A percentile compares a stretch with the other conserved stretches of the same genome.
phyloP scores from a whole-genome alignment of 2,113 vertebrate species.

The Shinisaurus crocodilurus region DNA sequence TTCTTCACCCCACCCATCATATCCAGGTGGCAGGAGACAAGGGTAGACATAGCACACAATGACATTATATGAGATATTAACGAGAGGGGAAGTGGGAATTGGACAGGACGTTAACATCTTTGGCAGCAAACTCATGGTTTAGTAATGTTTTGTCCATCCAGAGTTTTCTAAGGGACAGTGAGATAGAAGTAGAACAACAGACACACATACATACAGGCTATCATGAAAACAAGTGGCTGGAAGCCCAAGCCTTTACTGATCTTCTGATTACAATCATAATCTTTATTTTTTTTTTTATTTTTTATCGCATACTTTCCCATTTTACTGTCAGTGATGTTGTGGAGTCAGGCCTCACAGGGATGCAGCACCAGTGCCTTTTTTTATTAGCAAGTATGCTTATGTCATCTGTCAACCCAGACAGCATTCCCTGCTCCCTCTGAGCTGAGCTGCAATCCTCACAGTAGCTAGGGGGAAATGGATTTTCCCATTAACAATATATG shows the following conservation, averaged over 20 bases:
- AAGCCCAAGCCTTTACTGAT: background rate
- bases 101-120: background rate
- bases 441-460: too few relatives aligned
- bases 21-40: background rate
- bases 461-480: too few relatives aligned
- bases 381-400: too few relatives aligned
- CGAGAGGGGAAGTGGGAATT: background rate
- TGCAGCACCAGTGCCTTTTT: too few relatives aligned
- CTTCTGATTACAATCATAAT: background rate
- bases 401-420: too few relatives aligned
- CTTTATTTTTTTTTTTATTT: too few relatives aligned
- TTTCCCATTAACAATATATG: too few relatives aligned
- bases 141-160: background rate
- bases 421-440: too few relatives aligned
- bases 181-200: background rate
- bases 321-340: background rate
- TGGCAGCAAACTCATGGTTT: background rate
- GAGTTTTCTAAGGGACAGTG: background rate
- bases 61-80: too few relatives aligned
- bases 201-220: background rate
- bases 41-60: background rate
- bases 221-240: background rate
- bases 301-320: background rate
- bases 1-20: background rate
- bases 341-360: too few relatives aligned